Base-by-base conservation (phyloP, 2,888 invertebrate species). In the Cataglyphis rosenhaueri region DNA sequence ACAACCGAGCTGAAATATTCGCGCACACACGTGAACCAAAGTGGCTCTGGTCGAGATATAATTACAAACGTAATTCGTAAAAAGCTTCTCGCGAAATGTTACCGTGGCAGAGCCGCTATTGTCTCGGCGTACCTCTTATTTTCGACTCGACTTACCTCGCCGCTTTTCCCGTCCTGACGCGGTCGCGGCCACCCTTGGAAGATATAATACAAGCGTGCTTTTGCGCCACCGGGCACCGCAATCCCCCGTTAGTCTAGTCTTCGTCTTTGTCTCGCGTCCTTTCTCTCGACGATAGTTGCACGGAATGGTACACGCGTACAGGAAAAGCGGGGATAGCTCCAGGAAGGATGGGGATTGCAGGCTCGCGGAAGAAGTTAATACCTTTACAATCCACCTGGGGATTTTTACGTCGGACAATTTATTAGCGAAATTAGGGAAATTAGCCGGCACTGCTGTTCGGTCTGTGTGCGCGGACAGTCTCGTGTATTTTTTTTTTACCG, bases 351-450 rank as follows among this genome's bases (percentile, higher is more conserved):
- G 76, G 82, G 86, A 86, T 82, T 85, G 65, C 73, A 62, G 86
- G 85, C 85, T 89, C 88, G 74, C 84, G 83, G 85, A 88, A 88
- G 83, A 89, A 91, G 91, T 92, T 93, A 92, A 93, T 93, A 91
- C 91, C 91, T 91, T 93, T 91, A 91, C 92, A 92, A 92, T 93
- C 91, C 91, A 76, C 85, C 82, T 79, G 89, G 88, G 87, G 91
- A 92, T 92, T 91, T 92, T 92, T 91, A 84, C 87, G 87, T 84
- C 83, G 64, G 87, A 89, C 90, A 92, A 93, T 93, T 93, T 93
- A 92, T 93, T 92, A 92, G 88, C 88, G 91, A 91, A 93, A 93
- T 93, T 93, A 93, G 90, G 91, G 91, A 92, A 92, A 92, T 92
- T 92, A 91, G 92, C 88, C 89, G 86, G 83, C 82, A 89, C 44